Base-by-base conservation (phyloP, 2,797 vertebrate species). In the Catamblyrhynchus diadema region DNA sequence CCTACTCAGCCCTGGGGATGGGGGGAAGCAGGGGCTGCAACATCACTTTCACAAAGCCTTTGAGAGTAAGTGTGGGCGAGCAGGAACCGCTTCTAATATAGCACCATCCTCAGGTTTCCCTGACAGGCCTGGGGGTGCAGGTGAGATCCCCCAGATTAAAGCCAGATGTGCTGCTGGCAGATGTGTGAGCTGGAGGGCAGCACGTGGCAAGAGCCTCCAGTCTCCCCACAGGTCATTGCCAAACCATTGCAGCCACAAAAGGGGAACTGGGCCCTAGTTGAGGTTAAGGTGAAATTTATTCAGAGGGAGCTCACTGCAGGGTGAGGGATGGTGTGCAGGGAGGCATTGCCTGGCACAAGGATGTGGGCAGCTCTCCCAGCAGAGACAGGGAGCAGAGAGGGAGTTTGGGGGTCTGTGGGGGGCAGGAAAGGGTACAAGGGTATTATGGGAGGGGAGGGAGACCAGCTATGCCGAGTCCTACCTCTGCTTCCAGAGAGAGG, bases 281-380 rank as follows among this genome's bases (percentile, higher is more conserved):
- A 27, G 82, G 90, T 94, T 92, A 94, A 94, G 96, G 95, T 95
- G 96, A 97, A 96, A 97, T 92, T 92, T 93, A 86, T 91, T 96
- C 87, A 95, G 80, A 94, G 66, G 79, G 88, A 89, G 65, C n/a
- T 37, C 28, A 54, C 19, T 77, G 50, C 27, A 53, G 48, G 32
- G 28, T 24, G 16, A 66, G 56, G 12, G 45, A 56, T 37, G 41
- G 15, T 6, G 5, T 39, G 54, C 37, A 69, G 79, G 28, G 32
- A 78, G 54, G 39, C 9, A 22, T 6, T 2, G 1, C 59, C 60
- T 47, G 39, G 45, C 33, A 42, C 57, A 14, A 30, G 57, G 59
- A 45, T 15, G 12, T 0, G 0, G 41, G 66, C 59, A 84, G 69
- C 37, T 48, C n/a, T 41, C 27, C 33, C 0, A 3, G 56, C n/a